These are phyloP conservation scores for Megaceryle alcyon DNA, from an alignment of 2,797 vertebrate genomes.

Conservation along the genomic window DNA sequence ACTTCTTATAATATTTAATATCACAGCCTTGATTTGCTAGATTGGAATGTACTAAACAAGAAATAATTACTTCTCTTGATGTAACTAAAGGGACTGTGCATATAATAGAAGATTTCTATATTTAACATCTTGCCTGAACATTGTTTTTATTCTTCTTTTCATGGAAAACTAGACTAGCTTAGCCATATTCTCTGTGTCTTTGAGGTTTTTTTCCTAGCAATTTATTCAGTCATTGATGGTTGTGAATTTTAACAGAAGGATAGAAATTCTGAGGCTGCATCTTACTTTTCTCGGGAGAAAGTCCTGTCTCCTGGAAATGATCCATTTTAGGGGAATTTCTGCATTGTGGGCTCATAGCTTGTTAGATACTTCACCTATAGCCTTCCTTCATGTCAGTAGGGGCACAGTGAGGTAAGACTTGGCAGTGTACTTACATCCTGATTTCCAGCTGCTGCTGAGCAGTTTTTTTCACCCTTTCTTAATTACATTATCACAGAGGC, in stretches of 20 bases:
- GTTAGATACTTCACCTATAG: not conserved
- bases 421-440: not conserved
- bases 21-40: not conserved
- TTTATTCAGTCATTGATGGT: not conserved
- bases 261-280: not conserved
- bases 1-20: not conserved
- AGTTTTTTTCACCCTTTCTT: not conserved
- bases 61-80: not conserved
- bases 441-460: not conserved
- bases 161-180: not conserved
- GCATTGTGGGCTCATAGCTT: not conserved
- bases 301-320: not conserved
- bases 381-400: not conserved
- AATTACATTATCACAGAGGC: not conserved
- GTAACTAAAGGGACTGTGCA: not conserved
- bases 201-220: not conserved
- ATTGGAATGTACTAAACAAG: not conserved
- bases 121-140: not conserved
- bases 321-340: not conserved
- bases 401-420: not conserved
- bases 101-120: not conserved
- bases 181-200: not conserved
- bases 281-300: not conserved
- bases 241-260: not conserved
- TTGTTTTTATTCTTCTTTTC: not conserved